phyloP scores from a whole-genome alignment of 1,140 invertebrate species.

The Leptinotarsa lineolata region DNA sequence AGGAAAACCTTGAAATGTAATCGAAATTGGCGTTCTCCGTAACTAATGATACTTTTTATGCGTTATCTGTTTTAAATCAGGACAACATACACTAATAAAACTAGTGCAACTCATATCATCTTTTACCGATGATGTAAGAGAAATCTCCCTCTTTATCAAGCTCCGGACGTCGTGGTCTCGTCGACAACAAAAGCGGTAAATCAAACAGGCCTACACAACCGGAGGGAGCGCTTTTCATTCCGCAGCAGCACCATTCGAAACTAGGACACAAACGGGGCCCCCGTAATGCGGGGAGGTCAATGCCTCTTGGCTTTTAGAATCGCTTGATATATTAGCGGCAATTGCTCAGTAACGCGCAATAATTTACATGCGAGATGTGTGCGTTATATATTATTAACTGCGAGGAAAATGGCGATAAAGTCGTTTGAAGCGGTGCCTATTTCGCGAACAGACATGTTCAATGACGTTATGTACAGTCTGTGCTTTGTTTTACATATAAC shows the following conservation, averaged over 20 bases:
- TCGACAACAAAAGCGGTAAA: not conserved
- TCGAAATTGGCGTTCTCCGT: no score
- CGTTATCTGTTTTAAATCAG: no score
- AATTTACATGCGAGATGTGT: not conserved
- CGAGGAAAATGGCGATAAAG: not conserved
- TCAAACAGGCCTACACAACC: not conserved
- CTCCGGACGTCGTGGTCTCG: not conserved
- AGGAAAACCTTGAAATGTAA: no score
- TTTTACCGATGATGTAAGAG: not conserved
- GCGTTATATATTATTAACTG: not conserved
- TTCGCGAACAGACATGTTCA: no score
- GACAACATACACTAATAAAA: no score
- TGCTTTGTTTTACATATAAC: no score
- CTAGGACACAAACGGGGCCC: conserved; percentile 13
- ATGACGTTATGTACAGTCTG: no score
- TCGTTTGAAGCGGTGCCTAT: not conserved
- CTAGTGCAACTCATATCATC: no score
- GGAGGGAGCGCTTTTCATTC: not conserved
- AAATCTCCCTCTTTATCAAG: not conserved
- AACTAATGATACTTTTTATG: no score
- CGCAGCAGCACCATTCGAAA: not conserved
- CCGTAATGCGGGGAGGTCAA: conserved; percentile 17
- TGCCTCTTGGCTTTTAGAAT: conserved; percentile 16
- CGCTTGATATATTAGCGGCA: conserved; percentile 14
- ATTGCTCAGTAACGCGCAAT: not conserved